A percentile compares a stretch with the other conserved stretches of the same genome.
Evolutionary conservation across 2,888 invertebrate genomes (phyloP).

Genomic region (Melanostoma scalare): DNA sequence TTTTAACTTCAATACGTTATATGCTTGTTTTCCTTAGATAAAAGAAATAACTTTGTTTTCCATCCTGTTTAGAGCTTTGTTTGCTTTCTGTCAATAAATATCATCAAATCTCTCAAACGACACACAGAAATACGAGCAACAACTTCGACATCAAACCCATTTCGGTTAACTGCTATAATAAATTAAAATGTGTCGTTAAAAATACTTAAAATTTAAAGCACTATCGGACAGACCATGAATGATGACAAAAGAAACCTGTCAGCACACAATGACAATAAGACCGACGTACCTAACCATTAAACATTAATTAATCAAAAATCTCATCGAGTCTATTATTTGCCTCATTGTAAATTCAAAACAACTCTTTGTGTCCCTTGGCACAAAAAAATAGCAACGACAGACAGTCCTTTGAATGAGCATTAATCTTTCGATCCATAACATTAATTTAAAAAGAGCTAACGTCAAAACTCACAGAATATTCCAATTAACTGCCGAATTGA

Average conservation of each 20-base stretch:
- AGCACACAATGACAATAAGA: conserved; percentile 24
- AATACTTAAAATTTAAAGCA: conserved; percentile 2
- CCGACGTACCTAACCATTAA: conserved; percentile 22
- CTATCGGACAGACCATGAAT: not conserved
- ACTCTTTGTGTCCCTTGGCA: not conserved
- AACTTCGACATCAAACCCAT: conserved; percentile 15
- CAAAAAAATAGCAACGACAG: not conserved
- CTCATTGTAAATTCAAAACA: conserved; percentile 34
- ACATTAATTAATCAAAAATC: conserved; percentile 32
- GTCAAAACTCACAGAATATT: conserved; percentile 68
- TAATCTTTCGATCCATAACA: conserved; percentile 65
- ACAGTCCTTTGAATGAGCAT: conserved; percentile 26
- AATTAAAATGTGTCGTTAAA: conserved; percentile 17
- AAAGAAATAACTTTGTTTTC: too few species aligned
- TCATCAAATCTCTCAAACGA: too few species aligned
- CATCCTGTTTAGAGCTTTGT: too few species aligned
- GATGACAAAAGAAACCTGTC: conserved; percentile 23
- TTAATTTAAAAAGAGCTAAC: conserved; percentile 64
- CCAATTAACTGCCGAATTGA: conserved; percentile 72
- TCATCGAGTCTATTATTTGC: not conserved
- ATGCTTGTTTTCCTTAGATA: too few species aligned
- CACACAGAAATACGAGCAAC: not conserved
- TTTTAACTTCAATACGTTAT: too few species aligned
- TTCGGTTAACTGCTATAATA: not conserved
- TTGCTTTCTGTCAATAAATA: too few species aligned